Conservation (phyloP, 2,113 vertebrate species). For the Labrus mixtus region DNA sequence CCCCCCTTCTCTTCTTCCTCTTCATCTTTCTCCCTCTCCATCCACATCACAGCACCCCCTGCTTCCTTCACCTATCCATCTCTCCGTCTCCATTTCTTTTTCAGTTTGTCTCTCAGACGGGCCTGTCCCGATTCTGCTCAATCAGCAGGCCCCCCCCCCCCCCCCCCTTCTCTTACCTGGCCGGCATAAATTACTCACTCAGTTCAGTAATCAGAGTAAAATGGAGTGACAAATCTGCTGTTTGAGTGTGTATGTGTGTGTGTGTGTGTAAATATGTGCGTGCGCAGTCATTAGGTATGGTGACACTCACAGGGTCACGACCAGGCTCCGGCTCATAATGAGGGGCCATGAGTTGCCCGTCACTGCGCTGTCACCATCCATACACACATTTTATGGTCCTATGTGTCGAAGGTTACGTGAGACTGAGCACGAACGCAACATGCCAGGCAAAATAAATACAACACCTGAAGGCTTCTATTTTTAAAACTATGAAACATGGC, state of each 20-base stretch:
- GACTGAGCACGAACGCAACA: constrained; percentile 3
- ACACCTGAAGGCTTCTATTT: constrained; percentile 3
- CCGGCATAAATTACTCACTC: constrained; percentile 84
- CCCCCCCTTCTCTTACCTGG: constrained; percentile 73
- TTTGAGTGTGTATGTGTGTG: constrained; percentile 43
- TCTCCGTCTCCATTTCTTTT: constrained; percentile 60
- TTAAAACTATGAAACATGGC: background rate
- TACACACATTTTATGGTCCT: constrained; percentile 47
- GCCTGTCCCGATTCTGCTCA: constrained; percentile 75
- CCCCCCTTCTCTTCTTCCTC: constrained; percentile 3
- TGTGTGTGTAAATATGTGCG: constrained; percentile 31
- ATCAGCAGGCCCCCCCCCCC: constrained; percentile 80
- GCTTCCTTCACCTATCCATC: constrained; percentile 62
- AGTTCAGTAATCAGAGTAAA: constrained; percentile 78
- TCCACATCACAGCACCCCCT: constrained; percentile 49
- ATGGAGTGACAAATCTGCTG: constrained; percentile 74
- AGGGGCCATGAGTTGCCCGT: constrained; percentile 49
- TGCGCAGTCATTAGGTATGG: constrained; percentile 32
- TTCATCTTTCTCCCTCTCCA: constrained; percentile 33
- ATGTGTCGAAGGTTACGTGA: constrained; percentile 45
- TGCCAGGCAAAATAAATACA: constrained; percentile 19
- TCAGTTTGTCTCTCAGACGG: constrained; percentile 20
- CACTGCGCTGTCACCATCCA: constrained; percentile 63
- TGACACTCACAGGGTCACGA: constrained; percentile 73
- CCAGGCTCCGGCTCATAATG: constrained; percentile 57